Percentiles rank a stretch among this genome's conserved stretches.
Conservation (phyloP, 2,797 vertebrate genomes). For the Florisuga fusca region DNA sequence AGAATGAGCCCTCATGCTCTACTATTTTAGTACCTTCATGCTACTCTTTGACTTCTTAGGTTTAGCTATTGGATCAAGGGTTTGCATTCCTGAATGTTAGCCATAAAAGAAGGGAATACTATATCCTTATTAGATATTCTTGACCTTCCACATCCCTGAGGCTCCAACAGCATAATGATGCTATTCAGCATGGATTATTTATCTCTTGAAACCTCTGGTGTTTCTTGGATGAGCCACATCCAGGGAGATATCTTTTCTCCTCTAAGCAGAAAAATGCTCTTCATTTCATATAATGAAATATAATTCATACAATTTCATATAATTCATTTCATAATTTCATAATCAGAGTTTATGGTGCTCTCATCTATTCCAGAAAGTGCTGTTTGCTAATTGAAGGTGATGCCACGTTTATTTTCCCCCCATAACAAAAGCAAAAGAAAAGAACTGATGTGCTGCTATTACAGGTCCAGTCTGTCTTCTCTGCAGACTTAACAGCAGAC, state of each 20-base stretch:
- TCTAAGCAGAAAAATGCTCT: background rate
- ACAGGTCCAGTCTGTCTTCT: background rate
- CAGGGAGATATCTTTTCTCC: background rate
- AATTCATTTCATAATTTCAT: too few relatives aligned
- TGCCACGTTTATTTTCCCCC: background rate
- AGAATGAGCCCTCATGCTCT: background rate
- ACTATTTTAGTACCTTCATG: background rate
- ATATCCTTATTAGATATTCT: background rate
- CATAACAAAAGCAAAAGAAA: background rate
- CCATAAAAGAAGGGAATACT: background rate
- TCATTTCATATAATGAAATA: background rate
- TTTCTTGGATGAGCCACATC: background rate
- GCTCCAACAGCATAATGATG: background rate
- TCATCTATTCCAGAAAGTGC: background rate
- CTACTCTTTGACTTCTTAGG: background rate
- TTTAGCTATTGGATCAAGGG: background rate
- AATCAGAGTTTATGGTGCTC: background rate
- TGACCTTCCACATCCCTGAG: background rate
- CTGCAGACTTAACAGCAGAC: background rate
- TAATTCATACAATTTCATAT: too few relatives aligned
- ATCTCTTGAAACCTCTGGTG: background rate
- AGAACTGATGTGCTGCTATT: background rate
- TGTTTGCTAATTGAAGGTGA: background rate
- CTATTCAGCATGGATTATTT: background rate
- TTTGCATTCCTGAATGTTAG: background rate